A percentile compares a stretch with the other conserved stretches of the same genome.
phyloP scores from a whole-genome alignment of 2,888 invertebrate genomes.

The Stenurella melanura region DNA sequence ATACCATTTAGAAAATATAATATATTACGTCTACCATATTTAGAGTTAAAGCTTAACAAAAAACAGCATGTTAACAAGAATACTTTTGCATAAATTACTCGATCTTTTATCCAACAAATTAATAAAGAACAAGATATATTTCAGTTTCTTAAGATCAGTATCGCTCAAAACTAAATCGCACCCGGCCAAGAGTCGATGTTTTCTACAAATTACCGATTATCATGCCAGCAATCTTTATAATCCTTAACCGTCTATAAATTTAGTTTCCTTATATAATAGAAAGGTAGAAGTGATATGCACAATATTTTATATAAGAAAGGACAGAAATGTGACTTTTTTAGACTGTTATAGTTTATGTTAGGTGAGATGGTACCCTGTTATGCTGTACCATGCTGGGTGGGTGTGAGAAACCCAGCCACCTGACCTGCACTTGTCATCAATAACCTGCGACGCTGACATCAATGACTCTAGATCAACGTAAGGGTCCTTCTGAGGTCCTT shows the following conservation, averaged over 20 bases:
- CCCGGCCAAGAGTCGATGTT: neutral
- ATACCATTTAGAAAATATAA: too few species aligned
- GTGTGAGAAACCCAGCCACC: constrained; percentile 68
- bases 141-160: neutral
- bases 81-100: neutral
- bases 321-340: constrained; percentile 57
- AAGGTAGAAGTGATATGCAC: constrained; percentile 18
- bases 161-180: neutral
- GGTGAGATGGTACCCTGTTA: constrained; percentile 34
- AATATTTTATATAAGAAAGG: constrained; percentile 44
- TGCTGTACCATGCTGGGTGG: constrained; percentile 62
- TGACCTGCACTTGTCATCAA: constrained; percentile 72
- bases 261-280: constrained; percentile 36
- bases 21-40: too few species aligned
- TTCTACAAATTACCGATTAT: constrained; percentile 35
- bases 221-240: constrained; percentile 34
- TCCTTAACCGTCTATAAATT: constrained; percentile 31
- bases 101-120: neutral
- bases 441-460: constrained; percentile 71
- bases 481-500: constrained; percentile 49
- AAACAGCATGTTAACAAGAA: neutral
- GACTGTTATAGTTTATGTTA: constrained; percentile 51
- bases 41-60: too few species aligned
- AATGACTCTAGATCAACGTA: constrained; percentile 67
- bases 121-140: neutral